A percentile compares a stretch with the other conserved stretches of the same genome.
phyloP scores from a whole-genome alignment of 2,797 vertebrate genomes.

The Chrosomus eos region DNA sequence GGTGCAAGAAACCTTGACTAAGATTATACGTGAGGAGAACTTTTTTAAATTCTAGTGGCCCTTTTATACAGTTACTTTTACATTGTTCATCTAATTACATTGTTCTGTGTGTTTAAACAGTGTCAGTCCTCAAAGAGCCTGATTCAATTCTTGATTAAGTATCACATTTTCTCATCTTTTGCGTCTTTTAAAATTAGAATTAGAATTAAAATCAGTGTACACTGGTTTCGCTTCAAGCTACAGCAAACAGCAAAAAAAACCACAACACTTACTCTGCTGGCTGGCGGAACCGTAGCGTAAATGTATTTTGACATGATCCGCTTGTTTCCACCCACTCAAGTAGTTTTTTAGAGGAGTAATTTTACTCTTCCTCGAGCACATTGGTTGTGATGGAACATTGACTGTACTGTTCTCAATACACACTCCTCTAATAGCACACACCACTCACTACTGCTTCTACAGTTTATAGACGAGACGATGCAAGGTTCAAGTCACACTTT shows the following conservation, averaged over 20 bases:
- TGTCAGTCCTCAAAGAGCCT: not conserved
- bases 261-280: constrained; percentile 16
- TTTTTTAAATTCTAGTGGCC: not conserved
- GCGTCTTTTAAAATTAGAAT: not conserved
- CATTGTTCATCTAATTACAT: not conserved
- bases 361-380: constrained; percentile 38
- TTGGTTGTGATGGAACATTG: constrained; percentile 32
- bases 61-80: not conserved
- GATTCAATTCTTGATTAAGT: not conserved
- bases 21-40: not conserved
- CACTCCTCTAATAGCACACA: constrained; percentile 11
- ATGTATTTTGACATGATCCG: constrained; percentile 44
- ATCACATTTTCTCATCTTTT: constrained; percentile 28
- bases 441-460: constrained; percentile 7
- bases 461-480: constrained; percentile 18
- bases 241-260: constrained; percentile 20
- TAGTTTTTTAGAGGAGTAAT: constrained; percentile 32
- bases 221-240: constrained; percentile 12
- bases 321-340: constrained; percentile 42
- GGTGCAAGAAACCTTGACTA: not conserved
- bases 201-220: constrained; percentile 1
- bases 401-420: constrained; percentile 16
- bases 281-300: not conserved
- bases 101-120: constrained; percentile 20
- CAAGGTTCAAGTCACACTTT: constrained; percentile 25